Percentiles rank a stretch among this genome's conserved stretches.
Conservation (phyloP, 2,113 vertebrate genomes). For the Odontesthes bonariensis region DNA sequence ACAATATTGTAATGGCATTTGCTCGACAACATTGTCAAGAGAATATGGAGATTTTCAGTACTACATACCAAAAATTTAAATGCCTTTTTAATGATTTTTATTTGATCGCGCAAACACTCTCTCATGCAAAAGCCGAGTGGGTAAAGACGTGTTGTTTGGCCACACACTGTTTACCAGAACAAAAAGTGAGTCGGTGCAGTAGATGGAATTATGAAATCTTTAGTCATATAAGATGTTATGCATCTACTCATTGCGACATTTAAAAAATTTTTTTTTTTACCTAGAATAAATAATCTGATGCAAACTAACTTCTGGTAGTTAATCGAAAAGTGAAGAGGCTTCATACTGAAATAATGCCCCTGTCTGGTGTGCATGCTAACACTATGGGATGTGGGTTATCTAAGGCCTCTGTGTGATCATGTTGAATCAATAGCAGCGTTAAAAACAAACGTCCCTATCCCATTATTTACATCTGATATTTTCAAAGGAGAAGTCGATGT, state of each 20-base stretch:
- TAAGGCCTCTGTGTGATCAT: constrained; percentile 34
- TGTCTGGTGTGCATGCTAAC: constrained; percentile 3
- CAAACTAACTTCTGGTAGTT: neutral
- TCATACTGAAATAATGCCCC: neutral
- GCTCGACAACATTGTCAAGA: no score
- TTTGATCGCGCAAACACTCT: no score
- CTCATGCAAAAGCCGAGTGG: neutral
- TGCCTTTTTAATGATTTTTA: no score
- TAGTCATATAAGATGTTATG: neutral
- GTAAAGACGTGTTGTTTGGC: neutral
- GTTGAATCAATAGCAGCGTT: constrained; percentile 60
- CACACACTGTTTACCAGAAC: neutral
- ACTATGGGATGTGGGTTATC: neutral
- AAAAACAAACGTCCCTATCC: constrained; percentile 21
- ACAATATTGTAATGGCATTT: no score
- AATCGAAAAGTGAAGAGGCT: neutral
- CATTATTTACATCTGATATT: constrained; percentile 33
- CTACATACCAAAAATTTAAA: neutral
- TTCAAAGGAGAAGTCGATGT: neutral
- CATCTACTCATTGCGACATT: neutral
- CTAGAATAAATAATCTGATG: neutral
- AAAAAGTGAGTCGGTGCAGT: neutral
- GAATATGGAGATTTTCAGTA: no score
- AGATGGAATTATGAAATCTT: neutral
- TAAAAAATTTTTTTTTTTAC: no score